Evolutionary conservation across 2,113 vertebrate species (phyloP), one percentile per base, ranked within the genome.

Genomic region (Phalacrocorax aristotelis): DNA sequence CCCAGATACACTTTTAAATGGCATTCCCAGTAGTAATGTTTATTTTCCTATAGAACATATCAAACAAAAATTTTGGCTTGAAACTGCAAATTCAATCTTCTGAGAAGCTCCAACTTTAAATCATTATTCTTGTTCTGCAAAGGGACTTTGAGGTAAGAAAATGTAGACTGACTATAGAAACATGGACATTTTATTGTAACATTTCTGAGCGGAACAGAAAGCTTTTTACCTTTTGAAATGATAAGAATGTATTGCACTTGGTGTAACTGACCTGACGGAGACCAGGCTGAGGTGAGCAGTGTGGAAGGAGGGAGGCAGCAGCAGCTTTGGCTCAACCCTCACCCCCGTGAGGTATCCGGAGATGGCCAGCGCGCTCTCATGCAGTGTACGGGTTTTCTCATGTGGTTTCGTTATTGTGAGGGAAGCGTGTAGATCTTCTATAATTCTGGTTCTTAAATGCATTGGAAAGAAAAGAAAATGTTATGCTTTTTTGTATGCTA

Each of bases 1-100:
- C 12, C 44, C 30, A 1, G 0, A 0, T 3, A 2, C 1, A 2
- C 21, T 78, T 36, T 7, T 27, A 16, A 34, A 38, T 1, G 18
- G 7, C 29, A 9, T 69, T 77, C n/a, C 34, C 29, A 16, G 18
- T 4, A 19, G 4, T 27, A 65, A 42, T 7, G 9, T 26, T 51
- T 52, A 9, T 76, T 87, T 60, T 21, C 46, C 22, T 3, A 1
- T 15, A 36, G 48, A n/a, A 51, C 12, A 7, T 30, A 36, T 1
- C 4, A 18, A 32, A 5, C 10, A 13, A 52, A 20, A 2, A 2
- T n/a, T 60, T 25, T 26, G 32, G 8, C 66, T 32, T 64, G 75
- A 38, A 70, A 38, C 12, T 11, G 6, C 4, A 7, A 3, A 27
- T 58, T 44, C 23, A 11, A 1, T 46, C 17, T n/a, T 51, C 22